Evolutionary conservation across 2,113 vertebrate genomes (phyloP).

Genomic region (Charadrius vociferus): DNA sequence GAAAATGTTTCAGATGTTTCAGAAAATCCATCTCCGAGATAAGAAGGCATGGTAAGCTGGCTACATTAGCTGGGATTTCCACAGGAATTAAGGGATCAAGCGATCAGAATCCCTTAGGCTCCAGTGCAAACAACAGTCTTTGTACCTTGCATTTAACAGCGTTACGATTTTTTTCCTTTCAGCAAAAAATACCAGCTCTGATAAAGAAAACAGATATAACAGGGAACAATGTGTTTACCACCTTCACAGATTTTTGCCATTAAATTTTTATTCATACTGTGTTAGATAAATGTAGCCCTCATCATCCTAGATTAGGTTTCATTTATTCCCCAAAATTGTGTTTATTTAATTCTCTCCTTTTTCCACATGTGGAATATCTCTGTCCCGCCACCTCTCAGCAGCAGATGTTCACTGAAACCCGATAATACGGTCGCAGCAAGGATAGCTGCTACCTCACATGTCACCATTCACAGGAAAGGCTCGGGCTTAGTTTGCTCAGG

Average conservation of each 20-base stretch:
- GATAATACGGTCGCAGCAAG: background rate
- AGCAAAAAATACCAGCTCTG: background rate
- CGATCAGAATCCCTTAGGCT: background rate
- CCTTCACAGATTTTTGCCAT: background rate
- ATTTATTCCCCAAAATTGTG: background rate
- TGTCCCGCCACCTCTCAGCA: background rate
- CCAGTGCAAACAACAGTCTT: background rate
- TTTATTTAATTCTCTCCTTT: constrained; percentile 3
- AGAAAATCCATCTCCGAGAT: background rate
- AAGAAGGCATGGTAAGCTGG: background rate
- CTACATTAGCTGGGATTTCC: constrained; percentile 32
- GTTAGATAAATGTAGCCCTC: background rate
- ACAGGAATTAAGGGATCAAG: constrained; percentile 20
- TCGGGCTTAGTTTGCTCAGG: background rate
- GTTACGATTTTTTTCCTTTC: background rate
- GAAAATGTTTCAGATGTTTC: background rate
- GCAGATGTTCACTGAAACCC: constrained; percentile 49
- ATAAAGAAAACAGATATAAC: background rate
- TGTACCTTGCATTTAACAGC: background rate
- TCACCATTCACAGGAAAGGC: background rate
- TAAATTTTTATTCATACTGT: constrained; percentile 18
- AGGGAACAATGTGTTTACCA: background rate
- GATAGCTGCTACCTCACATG: background rate
- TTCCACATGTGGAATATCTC: background rate
- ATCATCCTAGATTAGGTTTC: background rate